Evolutionary conservation across 2,888 invertebrate species (phyloP).

Genomic region (Allacma fusca): DNA sequence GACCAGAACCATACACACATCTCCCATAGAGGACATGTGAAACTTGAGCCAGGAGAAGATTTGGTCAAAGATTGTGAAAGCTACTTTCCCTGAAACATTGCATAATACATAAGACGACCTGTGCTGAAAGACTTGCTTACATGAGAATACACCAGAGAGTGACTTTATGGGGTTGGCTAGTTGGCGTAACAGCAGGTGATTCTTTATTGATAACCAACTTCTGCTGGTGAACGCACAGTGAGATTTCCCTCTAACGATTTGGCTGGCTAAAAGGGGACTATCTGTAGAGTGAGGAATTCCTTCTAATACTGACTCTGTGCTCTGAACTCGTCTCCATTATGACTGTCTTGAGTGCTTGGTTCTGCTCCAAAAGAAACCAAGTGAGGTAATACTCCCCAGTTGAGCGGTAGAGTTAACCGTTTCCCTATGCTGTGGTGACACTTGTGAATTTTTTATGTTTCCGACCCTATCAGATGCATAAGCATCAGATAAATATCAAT

Average conservation of each 20-base stretch:
- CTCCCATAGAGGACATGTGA: neutral
- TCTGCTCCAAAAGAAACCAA: too few species aligned
- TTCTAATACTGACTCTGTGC: neutral
- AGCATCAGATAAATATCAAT: too few species aligned
- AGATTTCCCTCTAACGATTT: neutral
- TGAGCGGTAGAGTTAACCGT: too few species aligned
- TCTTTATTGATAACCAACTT: neutral
- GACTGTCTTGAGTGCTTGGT: too few species aligned
- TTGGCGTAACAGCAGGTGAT: neutral
- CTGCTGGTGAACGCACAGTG: neutral
- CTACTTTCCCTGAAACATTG: neutral
- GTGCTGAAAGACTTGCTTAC: neutral
- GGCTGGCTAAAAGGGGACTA: neutral
- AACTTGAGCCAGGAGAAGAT: neutral
- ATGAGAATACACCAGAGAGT: slow-evolving; percentile 12
- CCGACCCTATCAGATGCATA: too few species aligned
- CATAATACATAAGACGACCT: neutral
- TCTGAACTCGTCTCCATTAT: too few species aligned
- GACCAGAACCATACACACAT: neutral
- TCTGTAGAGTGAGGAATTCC: neutral
- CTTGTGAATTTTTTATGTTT: too few species aligned
- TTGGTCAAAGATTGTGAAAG: neutral
- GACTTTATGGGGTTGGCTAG: neutral
- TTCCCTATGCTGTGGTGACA: too few species aligned
- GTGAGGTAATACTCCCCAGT: too few species aligned